Evolutionary conservation across 2,888 invertebrate genomes (phyloP).

Genomic region (Alcis repandata): DNA sequence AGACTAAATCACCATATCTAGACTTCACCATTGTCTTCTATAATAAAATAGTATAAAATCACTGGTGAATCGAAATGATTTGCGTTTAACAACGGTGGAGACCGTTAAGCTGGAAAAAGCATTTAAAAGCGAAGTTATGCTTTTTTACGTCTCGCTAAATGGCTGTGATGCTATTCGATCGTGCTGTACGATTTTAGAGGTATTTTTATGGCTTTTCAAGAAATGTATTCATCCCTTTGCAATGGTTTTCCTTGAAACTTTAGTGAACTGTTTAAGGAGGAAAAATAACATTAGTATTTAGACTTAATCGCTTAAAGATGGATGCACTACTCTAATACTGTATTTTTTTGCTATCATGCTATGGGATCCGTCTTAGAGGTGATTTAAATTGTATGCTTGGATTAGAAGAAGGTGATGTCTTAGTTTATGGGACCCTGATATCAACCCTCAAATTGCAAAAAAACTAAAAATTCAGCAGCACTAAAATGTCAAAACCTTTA

Average conservation of each 20-base stretch:
- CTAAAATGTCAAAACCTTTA: too few species aligned
- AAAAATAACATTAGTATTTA: too few species aligned
- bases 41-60: conserved; percentile 40
- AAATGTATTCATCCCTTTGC: neutral
- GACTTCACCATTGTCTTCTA: conserved; percentile 44
- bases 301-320: too few species aligned
- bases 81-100: conserved; percentile 16
- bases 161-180: conserved; percentile 8
- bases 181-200: conserved; percentile 22
- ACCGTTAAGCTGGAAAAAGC: conserved; percentile 27
- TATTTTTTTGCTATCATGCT: too few species aligned
- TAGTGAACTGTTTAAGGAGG: too few species aligned
- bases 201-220: conserved; percentile 12
- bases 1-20: conserved; percentile 41
- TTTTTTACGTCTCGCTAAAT: conserved; percentile 19
- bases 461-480: conserved; percentile 4
- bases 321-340: too few species aligned
- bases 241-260: too few species aligned
- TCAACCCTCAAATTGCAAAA: too few species aligned
- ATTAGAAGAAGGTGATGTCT: too few species aligned
- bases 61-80: conserved; percentile 37
- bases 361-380: too few species aligned
- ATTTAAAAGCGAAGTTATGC: conserved; percentile 28
- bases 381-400: too few species aligned
- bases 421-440: too few species aligned